A percentile compares a stretch with the other conserved stretches of the same genome.
phyloP scores from a whole-genome alignment of 1,140 invertebrate genomes.

The Ctenoplectra terminalis region DNA sequence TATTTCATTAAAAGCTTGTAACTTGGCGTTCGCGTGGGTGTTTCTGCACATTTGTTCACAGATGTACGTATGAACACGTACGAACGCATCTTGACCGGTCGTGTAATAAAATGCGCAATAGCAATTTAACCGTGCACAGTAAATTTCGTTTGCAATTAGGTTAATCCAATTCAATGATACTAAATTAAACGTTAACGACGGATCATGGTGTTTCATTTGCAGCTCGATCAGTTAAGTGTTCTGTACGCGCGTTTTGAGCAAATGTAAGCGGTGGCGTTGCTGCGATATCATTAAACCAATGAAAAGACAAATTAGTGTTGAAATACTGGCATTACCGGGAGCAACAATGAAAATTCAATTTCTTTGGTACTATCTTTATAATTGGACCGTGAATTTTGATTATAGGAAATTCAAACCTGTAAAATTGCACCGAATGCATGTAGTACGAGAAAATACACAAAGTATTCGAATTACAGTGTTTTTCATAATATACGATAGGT shows the following conservation, averaged over 20 bases:
- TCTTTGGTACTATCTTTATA: not conserved
- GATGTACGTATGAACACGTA: too few species aligned
- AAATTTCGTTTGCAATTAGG: constrained; percentile 22
- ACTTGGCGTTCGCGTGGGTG: not conserved
- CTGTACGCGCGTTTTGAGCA: not conserved
- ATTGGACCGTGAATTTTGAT: too few species aligned
- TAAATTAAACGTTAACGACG: constrained; percentile 36
- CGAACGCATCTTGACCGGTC: not conserved
- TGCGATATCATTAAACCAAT: not conserved
- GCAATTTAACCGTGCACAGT: not conserved
- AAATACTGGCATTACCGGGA: not conserved
- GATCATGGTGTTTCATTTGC: constrained; percentile 19
- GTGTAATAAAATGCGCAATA: constrained; percentile 16
- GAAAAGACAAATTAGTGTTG: constrained; percentile 10
- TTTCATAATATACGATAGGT: too few species aligned
- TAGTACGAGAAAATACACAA: too few species aligned
- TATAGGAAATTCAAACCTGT: too few species aligned
- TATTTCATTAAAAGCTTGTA: constrained; percentile 5
- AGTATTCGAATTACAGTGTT: too few species aligned
- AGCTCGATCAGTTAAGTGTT: constrained; percentile 5
- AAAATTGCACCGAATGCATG: too few species aligned
- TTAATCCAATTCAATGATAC: not conserved
- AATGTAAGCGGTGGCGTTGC: not conserved
- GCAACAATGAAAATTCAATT: not conserved
- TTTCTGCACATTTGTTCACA: not conserved